These are phyloP conservation scores for Drosophila obscura DNA, from an alignment of 1,140 invertebrate genomes.

Conservation along the genomic window DNA sequence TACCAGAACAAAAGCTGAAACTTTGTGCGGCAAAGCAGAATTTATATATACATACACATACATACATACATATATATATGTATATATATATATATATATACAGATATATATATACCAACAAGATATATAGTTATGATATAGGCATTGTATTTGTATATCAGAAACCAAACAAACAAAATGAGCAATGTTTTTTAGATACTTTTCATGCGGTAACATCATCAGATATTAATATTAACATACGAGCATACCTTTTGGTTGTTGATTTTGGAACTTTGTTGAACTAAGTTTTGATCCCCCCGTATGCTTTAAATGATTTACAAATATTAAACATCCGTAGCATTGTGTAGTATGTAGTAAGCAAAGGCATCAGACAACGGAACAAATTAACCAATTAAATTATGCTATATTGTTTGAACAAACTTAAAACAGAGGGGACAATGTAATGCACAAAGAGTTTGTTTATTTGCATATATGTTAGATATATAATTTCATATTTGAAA, in stretches of 20 bases:
- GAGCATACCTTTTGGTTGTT: slow-evolving; percentile 39
- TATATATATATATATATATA: background rate
- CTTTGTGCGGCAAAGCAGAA: slow-evolving; percentile 74
- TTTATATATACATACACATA: slow-evolving; percentile 62
- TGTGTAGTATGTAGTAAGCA: slow-evolving; percentile 61
- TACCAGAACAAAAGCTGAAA: slow-evolving; percentile 76
- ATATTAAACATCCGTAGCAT: slow-evolving; percentile 50
- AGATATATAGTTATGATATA: slow-evolving; percentile 70
- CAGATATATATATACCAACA: slow-evolving; percentile 16
- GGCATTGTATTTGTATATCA: slow-evolving; percentile 79
- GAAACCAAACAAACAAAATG: slow-evolving; percentile 47
- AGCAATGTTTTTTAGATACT: slow-evolving; percentile 74
- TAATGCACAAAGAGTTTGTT: slow-evolving; percentile 14
- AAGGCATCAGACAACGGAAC: slow-evolving; percentile 34
- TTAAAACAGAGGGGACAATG: no score
- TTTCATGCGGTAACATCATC: slow-evolving; percentile 47
- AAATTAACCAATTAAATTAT: slow-evolving; percentile 35
- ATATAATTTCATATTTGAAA: slow-evolving; percentile 36
- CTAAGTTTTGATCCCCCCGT: slow-evolving; percentile 38
- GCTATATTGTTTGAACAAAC: slow-evolving; percentile 49
- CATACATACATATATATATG: slow-evolving; percentile 47
- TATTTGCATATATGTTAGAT: slow-evolving; percentile 39
- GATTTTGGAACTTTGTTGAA: slow-evolving; percentile 42
- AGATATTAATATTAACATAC: slow-evolving; percentile 22
- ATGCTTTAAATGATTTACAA: slow-evolving; percentile 37